These are phyloP conservation scores for Acanthosepion esculentum DNA, from an alignment of 2,888 invertebrate genomes.

Conservation along the genomic window DNA sequence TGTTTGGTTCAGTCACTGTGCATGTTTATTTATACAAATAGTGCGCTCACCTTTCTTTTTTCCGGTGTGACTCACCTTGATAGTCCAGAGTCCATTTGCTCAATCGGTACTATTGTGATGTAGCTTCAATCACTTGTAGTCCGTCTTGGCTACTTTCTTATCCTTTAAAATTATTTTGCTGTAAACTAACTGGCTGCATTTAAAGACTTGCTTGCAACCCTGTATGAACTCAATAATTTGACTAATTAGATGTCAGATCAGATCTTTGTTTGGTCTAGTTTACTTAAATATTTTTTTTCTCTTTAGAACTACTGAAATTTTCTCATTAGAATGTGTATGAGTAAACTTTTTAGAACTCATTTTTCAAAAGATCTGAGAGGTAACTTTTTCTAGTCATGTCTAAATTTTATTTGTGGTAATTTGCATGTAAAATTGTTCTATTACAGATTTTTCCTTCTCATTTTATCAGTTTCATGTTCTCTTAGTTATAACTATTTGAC, in stretches of 20 bases:
- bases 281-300: background rate
- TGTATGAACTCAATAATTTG: background rate
- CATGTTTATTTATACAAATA: conserved; percentile 5
- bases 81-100: background rate
- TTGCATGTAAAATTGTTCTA: no score
- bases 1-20: background rate
- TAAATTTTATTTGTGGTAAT: background rate
- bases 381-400: background rate
- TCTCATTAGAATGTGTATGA: background rate
- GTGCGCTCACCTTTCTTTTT: background rate
- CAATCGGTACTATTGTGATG: background rate
- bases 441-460: no score
- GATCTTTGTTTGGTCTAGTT: background rate
- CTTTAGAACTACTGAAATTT: background rate
- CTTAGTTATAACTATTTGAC: no score
- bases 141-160: background rate
- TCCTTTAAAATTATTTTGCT: background rate
- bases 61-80: conserved; percentile 13
- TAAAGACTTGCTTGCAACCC: conserved; percentile 7
- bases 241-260: background rate
- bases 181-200: background rate
- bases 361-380: background rate
- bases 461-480: no score
- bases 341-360: background rate
- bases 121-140: background rate